Evolutionary conservation across 1,140 invertebrate genomes (phyloP).

Genomic region (Drosophila ohnishii): DNA sequence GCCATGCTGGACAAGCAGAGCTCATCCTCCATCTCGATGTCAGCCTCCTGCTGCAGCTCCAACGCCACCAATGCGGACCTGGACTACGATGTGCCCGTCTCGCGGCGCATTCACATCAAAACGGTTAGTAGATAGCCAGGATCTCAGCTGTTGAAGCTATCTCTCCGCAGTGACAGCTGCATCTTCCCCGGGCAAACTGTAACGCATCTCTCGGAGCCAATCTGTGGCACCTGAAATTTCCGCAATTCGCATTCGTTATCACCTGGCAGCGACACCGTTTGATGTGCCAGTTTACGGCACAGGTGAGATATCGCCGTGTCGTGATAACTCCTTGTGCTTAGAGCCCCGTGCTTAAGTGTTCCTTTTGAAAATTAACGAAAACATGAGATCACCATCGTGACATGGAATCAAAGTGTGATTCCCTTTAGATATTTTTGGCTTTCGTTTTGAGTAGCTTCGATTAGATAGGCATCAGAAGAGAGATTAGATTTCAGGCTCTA

Average conservation of each 20-base stretch:
- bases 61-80: slow-evolving; percentile 67
- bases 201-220: slow-evolving; percentile 49
- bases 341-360: slow-evolving; percentile 6
- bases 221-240: slow-evolving; percentile 59
- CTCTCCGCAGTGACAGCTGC: slow-evolving; percentile 9
- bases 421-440: slow-evolving; percentile 11
- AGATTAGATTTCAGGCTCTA: slow-evolving; percentile 8
- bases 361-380: slow-evolving; percentile 7
- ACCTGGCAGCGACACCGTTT: slow-evolving; percentile 54
- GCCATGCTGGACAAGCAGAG: slow-evolving; percentile 71
- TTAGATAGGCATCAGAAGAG: slow-evolving; percentile 20
- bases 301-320: slow-evolving; percentile 62
- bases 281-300: slow-evolving; percentile 60
- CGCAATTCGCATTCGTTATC: slow-evolving; percentile 74
- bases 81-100: slow-evolving; percentile 78
- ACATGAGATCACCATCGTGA: slow-evolving; percentile 40
- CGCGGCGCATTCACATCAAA: slow-evolving; percentile 74
- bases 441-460: slow-evolving; percentile 7
- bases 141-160: slow-evolving; percentile 21
- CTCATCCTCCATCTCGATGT: slow-evolving; percentile 52
- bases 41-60: slow-evolving; percentile 70
- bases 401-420: slow-evolving; percentile 22
- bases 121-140: slow-evolving; percentile 68
- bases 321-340: slow-evolving; percentile 50
- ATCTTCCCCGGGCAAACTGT: slow-evolving; percentile 48